A percentile compares a stretch with the other conserved stretches of the same genome.
These are phyloP conservation scores for Drosophila ezoana DNA, from an alignment of 2,888 invertebrate genomes.

Conservation along the genomic window DNA sequence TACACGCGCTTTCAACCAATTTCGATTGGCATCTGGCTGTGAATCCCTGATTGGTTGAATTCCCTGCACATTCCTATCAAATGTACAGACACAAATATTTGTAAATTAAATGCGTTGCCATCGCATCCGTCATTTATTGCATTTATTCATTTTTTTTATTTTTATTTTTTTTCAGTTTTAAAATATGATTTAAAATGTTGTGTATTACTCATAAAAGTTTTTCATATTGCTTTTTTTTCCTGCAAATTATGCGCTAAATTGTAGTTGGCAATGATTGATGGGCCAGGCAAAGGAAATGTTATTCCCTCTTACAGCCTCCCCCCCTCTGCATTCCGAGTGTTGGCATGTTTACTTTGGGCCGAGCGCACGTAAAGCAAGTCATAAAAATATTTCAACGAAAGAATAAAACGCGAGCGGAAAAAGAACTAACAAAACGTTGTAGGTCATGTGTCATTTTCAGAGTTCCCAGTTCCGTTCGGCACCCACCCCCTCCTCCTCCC, in stretches of 20 bases:
- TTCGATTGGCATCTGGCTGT: constrained; percentile 22
- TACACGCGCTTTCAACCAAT: background rate
- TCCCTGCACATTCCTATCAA: constrained; percentile 3
- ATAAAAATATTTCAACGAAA: constrained; percentile 74
- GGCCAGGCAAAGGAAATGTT: constrained; percentile 34
- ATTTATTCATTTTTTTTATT: constrained; percentile 9
- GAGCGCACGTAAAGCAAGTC: constrained; percentile 68
- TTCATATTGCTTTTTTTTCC: constrained; percentile 31
- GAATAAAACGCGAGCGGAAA: constrained; percentile 44
- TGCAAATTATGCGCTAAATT: constrained; percentile 71
- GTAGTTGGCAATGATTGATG: constrained; percentile 75
- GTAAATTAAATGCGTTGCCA: constrained; percentile 2
- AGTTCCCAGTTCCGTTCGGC: constrained; percentile 48
- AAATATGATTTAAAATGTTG: constrained; percentile 27
- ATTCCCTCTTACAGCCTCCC: background rate
- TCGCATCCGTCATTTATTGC: constrained; percentile 27
- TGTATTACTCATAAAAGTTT: constrained; percentile 34
- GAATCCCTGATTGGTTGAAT: background rate
- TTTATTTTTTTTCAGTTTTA: constrained; percentile 20
- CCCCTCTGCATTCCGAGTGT: background rate
- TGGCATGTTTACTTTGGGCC: constrained; percentile 55
- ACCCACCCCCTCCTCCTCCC: background rate
- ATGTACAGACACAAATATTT: background rate
- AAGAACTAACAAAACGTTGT: constrained; percentile 68
- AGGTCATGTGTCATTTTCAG: constrained; percentile 76